phyloP scores from a whole-genome alignment of 2,888 invertebrate genomes.

The Notocelia uddmanniana region DNA sequence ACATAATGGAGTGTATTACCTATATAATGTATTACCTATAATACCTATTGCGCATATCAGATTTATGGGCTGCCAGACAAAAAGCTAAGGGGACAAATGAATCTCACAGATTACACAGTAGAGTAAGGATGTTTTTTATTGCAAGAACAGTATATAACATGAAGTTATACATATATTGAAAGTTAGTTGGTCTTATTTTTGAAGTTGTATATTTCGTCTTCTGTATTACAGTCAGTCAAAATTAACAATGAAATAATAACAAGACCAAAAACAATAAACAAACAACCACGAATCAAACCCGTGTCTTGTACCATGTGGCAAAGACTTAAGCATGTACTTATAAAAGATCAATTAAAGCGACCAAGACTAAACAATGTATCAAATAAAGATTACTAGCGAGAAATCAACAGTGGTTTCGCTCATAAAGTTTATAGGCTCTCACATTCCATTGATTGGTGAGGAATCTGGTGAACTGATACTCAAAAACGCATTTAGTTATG shows the following conservation, averaged over 20 bases:
- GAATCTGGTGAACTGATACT: constrained; percentile 12
- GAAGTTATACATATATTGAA: too few relatives aligned
- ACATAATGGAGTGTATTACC: too few relatives aligned
- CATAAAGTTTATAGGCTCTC: neutral
- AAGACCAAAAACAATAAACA: neutral
- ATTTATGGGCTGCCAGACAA: too few relatives aligned
- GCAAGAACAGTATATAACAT: too few relatives aligned
- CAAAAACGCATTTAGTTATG: too few relatives aligned
- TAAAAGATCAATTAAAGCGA: constrained; percentile 19
- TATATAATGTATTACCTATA: too few relatives aligned
- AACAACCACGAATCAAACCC: neutral
- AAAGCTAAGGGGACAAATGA: neutral
- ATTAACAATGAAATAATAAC: neutral
- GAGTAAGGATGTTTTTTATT: too few relatives aligned
- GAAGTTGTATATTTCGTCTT: too few relatives aligned
- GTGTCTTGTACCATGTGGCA: too few relatives aligned
- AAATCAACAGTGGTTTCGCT: neutral
- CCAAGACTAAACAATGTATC: constrained; percentile 20
- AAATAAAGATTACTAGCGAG: constrained; percentile 9
- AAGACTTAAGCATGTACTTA: neutral
- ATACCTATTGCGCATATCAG: too few relatives aligned
- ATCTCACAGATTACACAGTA: neutral
- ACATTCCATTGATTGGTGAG: neutral
- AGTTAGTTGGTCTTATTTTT: too few relatives aligned
- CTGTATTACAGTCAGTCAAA: neutral